Conservation (phyloP, 2,113 vertebrate species). For the Elanus axillaris region DNA sequence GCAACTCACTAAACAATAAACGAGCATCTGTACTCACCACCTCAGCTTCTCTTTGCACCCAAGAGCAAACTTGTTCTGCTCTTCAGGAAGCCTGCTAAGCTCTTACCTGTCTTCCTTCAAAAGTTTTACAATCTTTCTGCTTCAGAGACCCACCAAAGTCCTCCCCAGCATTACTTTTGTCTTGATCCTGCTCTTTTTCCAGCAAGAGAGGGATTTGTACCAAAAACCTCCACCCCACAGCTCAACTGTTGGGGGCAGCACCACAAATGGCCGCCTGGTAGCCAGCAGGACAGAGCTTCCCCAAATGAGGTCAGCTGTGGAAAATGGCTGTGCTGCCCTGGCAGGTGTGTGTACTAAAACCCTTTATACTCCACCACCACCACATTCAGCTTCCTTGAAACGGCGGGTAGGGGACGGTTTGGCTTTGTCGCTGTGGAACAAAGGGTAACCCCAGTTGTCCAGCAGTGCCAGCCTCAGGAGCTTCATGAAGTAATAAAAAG, state of each 20-base stretch:
- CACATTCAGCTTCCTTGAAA: background rate
- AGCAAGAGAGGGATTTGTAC: fast-evolving
- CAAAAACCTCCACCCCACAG: fast-evolving
- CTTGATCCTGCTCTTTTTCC: background rate
- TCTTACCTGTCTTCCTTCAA: background rate
- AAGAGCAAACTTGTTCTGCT: too few relatives aligned
- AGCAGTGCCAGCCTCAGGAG: too few relatives aligned
- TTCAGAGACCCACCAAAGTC: background rate
- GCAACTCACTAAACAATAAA: background rate
- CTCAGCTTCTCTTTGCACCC: fast-evolving
- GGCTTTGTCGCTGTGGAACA: background rate
- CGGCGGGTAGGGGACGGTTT: too few relatives aligned
- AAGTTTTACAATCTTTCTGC: background rate
- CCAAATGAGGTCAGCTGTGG: background rate
- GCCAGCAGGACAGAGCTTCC: too few relatives aligned
- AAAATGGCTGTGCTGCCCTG: fast-evolving
- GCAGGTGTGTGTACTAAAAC: too few relatives aligned
- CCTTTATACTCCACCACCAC: too few relatives aligned
- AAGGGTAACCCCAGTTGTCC: too few relatives aligned
- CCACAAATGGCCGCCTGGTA: background rate
- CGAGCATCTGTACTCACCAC: fast-evolving
- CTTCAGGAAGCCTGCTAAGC: background rate
- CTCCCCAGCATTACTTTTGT: background rate
- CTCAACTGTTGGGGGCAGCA: fast-evolving
- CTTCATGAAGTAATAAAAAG: background rate